Evolutionary conservation across 1,140 invertebrate genomes (phyloP).

Genomic region (Drosophila lini): DNA sequence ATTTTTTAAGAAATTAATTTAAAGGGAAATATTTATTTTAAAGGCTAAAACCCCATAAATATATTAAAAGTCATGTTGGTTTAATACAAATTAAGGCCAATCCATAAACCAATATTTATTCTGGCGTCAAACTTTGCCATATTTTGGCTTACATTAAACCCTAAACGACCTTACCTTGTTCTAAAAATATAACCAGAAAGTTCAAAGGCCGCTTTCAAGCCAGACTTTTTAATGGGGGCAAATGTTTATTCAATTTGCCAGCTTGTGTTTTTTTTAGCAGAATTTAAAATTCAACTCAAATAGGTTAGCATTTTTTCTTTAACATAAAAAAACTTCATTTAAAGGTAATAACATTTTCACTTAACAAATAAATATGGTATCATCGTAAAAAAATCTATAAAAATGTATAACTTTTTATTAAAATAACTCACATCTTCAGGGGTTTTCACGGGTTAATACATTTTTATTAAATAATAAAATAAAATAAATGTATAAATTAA

Average conservation of each 20-base stretch:
- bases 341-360: background rate
- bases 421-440: rapidly evolving
- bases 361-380: background rate
- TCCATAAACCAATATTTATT: slow-evolving; percentile 1
- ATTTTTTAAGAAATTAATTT: no score
- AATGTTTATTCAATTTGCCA: background rate
- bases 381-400: background rate
- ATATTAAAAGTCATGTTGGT: background rate
- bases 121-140: background rate
- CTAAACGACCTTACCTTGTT: slow-evolving; percentile 5
- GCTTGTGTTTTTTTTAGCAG: background rate
- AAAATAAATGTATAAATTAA: background rate
- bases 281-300: background rate
- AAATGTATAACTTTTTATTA: no score
- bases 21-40: background rate
- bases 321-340: background rate
- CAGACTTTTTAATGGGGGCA: background rate
- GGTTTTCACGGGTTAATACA: background rate
- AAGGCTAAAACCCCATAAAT: background rate
- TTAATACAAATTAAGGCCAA: background rate
- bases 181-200: slow-evolving; percentile 11
- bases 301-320: no score
- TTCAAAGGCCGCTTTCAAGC: slow-evolving; percentile 3
- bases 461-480: background rate
- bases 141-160: background rate